phyloP scores from a whole-genome alignment of 2,888 invertebrate genomes.

The Sesia bembeciformis region DNA sequence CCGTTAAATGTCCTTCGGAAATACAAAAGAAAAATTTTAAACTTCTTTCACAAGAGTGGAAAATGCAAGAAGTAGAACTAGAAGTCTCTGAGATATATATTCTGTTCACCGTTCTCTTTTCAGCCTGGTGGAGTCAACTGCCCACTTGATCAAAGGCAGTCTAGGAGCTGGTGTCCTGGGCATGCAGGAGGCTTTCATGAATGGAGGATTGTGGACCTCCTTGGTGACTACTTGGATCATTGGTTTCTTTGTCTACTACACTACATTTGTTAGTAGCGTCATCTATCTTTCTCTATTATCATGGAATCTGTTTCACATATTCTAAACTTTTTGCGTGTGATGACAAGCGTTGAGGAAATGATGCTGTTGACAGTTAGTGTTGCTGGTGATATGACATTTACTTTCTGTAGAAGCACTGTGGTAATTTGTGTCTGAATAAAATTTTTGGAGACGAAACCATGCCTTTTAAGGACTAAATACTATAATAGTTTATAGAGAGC shows the following conservation, averaged over 20 bases:
- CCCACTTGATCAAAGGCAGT: slow-evolving; percentile 45
- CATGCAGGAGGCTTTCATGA: slow-evolving; percentile 53
- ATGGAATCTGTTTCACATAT: too few relatives aligned
- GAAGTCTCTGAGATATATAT: too few relatives aligned
- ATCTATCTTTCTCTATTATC: background rate
- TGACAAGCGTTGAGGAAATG: too few relatives aligned
- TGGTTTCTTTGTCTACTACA: slow-evolving; percentile 28
- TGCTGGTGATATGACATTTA: too few relatives aligned
- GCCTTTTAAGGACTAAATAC: too few relatives aligned
- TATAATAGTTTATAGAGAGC: too few relatives aligned
- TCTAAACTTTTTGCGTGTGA: background rate
- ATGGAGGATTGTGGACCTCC: slow-evolving; percentile 47
- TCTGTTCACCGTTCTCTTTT: background rate
- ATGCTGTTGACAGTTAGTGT: too few relatives aligned
- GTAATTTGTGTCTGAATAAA: too few relatives aligned
- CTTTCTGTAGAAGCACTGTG: too few relatives aligned
- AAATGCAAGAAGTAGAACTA: background rate
- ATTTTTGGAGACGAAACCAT: too few relatives aligned
- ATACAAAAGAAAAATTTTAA: background rate
- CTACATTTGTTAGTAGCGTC: slow-evolving; percentile 35
- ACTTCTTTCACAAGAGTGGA: background rate
- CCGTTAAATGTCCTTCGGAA: too few relatives aligned
- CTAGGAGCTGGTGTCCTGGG: slow-evolving; percentile 43
- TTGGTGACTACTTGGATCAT: slow-evolving; percentile 23
- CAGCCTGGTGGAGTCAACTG: slow-evolving; percentile 38